Evolutionary conservation across 2,888 invertebrate species (phyloP).

Genomic region (Anoncus sp.): DNA sequence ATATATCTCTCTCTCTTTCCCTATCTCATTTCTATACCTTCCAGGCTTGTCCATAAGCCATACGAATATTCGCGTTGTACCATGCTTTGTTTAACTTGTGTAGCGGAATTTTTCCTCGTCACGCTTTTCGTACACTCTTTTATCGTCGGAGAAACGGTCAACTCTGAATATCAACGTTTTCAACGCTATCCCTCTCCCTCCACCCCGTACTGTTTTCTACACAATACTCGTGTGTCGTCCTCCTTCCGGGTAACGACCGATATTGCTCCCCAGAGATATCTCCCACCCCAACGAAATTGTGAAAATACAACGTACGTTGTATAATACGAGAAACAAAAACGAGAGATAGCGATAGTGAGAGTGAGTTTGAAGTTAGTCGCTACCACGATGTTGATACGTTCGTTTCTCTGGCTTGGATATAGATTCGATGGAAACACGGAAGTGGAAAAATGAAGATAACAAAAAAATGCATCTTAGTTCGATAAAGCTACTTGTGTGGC

Average conservation of each 20-base stretch:
- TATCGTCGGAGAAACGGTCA: conserved; percentile 28
- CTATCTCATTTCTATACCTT: conserved; percentile 30
- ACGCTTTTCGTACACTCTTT: conserved; percentile 57
- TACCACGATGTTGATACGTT: not conserved
- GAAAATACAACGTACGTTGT: conserved; percentile 41
- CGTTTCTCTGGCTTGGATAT: not conserved
- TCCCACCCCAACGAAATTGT: conserved; percentile 57
- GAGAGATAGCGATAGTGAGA: not conserved
- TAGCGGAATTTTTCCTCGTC: conserved; percentile 78
- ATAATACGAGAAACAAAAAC: conserved; percentile 14
- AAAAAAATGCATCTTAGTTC: conserved; percentile 25
- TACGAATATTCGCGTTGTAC: conserved; percentile 66
- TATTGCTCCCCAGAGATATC: conserved; percentile 81
- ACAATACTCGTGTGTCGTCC: conserved; percentile 21
- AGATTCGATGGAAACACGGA: not conserved
- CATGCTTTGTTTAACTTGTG: conserved; percentile 81
- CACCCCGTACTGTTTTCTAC: conserved; percentile 13
- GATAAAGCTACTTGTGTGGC: not conserved
- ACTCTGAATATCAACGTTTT: conserved; percentile 21
- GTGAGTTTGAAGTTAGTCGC: conserved; percentile 17
- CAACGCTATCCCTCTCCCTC: not conserved
- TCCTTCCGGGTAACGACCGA: conserved; percentile 65
- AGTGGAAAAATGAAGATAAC: conserved; percentile 6
- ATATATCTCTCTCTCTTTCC: conserved; percentile 15
- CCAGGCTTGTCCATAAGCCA: conserved; percentile 62